Base-by-base conservation (phyloP, 2,797 vertebrate genomes). In the Peromyscus aztecus region DNA sequence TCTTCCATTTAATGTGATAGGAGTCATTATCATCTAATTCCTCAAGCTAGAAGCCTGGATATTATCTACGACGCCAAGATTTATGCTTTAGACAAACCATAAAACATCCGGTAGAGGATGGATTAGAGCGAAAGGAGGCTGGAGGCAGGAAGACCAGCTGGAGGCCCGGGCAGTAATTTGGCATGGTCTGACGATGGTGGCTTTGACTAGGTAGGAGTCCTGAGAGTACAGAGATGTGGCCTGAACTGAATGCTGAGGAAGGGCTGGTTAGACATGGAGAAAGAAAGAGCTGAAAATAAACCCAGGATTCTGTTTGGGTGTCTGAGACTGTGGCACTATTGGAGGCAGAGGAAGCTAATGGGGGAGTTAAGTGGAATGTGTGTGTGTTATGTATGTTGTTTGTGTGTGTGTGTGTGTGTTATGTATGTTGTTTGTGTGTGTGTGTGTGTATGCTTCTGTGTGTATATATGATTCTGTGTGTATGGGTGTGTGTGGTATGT, bases 21-120 rank as follows among this genome's bases (percentile, higher is more conserved):
- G 97, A 95, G 83, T 97, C 96, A 97, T 98, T 97, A 98, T 90
- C 97, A 95, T 97, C 96, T 97, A 94, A 97, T 96, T 98, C 94
- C 93, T 97, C 96, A 97, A 97, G 97, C 92, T 97, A 94, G 92
- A 96, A 97, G 86, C 92, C 92, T 95, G 92, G 92, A 88, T 96
- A 95, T 97, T 97, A 95, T 94, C 94, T 97, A 95, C 61, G 92
- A 97, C 71, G 55, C 80, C 61, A 95, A 96, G 96, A 97, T 96
- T 97, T 97, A 96, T 95, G 96, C 92, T 95, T 95, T 81, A 95
- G 92, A 95, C 84, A 95, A 97, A 95, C 94, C 91, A 95, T 96
- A 97, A 97, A 97, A 91, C 75, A 95, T 87, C 80, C 71, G 63
- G 37, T 85, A 90, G 90, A 94, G 94, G 73, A 96, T 12, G 93